These are phyloP conservation scores for Tupiocoris notatus DNA, from an alignment of 2,888 invertebrate genomes.

Conservation along the genomic window DNA sequence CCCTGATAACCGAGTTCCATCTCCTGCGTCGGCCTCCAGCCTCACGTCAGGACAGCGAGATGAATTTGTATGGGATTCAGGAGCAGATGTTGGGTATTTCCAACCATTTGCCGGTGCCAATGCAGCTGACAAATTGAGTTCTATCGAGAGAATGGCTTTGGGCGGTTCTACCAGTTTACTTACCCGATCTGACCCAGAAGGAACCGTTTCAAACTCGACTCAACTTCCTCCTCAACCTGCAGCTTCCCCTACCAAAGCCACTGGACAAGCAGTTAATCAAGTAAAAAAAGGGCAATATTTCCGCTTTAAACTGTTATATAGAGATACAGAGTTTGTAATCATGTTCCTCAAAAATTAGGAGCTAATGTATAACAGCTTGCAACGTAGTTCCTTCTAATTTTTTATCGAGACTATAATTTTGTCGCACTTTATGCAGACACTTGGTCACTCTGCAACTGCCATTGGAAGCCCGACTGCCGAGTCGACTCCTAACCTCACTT, in stretches of 20 bases:
- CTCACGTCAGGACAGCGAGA: conserved; percentile 68
- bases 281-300: too few species aligned
- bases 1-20: conserved; percentile 36
- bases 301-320: too few species aligned
- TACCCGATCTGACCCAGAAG: conserved; percentile 56
- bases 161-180: conserved; percentile 55
- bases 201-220: conserved; percentile 50
- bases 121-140: conserved; percentile 55
- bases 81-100: conserved; percentile 79
- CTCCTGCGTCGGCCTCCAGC: conserved; percentile 67
- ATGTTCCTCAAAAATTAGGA: too few species aligned
- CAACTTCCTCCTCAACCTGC: neutral
- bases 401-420: too few species aligned
- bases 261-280: neutral
- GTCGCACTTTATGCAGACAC: neutral
- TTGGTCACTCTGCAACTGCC: conserved; percentile 3
- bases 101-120: conserved; percentile 17
- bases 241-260: neutral
- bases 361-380: too few species aligned
- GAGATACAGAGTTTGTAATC: too few species aligned
- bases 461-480: conserved; percentile 53
- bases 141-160: conserved; percentile 64
- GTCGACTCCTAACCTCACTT: conserved; percentile 52
- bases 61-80: conserved; percentile 74
- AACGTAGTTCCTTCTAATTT: too few species aligned